These are phyloP conservation scores for Atrichornis clamosus DNA, from an alignment of 2,113 vertebrate species.

Conservation along the genomic window DNA sequence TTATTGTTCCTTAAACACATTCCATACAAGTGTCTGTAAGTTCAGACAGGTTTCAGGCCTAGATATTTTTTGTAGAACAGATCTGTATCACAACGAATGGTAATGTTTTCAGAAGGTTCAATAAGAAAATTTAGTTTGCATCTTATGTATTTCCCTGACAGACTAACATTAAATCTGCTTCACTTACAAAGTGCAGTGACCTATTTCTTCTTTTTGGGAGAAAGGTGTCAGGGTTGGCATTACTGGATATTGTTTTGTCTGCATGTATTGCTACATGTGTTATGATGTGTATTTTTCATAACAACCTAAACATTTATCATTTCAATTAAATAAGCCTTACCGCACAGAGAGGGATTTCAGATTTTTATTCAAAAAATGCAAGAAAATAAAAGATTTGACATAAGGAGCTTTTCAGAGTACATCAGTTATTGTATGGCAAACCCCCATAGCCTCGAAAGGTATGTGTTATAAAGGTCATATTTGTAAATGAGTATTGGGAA, in stretches of 20 bases:
- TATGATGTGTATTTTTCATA: conserved; percentile 19
- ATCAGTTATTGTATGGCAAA: conserved; percentile 13
- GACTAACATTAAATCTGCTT: not conserved
- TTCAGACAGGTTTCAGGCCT: not conserved
- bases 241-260: not conserved
- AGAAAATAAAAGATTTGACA: conserved; percentile 52
- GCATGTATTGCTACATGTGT: not conserved
- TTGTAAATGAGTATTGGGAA: not conserved
- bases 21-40: not conserved
- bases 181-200: not conserved
- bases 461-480: not conserved
- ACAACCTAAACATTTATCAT: not conserved
- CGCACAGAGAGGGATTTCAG: conserved; percentile 60
- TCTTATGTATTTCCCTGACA: not conserved
- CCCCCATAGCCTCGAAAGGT: not conserved
- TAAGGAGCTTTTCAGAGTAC: conserved; percentile 10
- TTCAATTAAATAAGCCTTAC: conserved; percentile 51
- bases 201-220: not conserved
- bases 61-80: not conserved
- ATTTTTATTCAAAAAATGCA: conserved; percentile 59
- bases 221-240: not conserved
- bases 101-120: not conserved
- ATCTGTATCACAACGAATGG: not conserved
- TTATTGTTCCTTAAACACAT: not conserved
- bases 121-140: not conserved